A percentile compares a stretch with the other conserved stretches of the same genome.
These are phyloP conservation scores for Denticeps clupeoides DNA, from an alignment of 2,797 vertebrate genomes.

Conservation along the genomic window DNA sequence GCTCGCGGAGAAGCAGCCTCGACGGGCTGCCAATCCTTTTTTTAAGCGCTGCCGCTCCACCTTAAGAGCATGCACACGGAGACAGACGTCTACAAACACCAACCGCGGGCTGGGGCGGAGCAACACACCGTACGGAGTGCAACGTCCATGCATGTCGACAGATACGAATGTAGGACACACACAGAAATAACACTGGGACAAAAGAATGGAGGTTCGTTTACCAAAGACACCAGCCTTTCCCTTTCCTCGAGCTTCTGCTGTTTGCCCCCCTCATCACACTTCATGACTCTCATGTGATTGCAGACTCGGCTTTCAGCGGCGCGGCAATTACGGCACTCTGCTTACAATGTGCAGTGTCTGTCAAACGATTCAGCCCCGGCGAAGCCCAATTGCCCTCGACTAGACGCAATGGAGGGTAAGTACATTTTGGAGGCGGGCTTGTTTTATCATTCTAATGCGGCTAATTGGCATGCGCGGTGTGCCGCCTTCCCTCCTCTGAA, in stretches of 20 bases:
- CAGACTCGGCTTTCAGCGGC: constrained; percentile 53
- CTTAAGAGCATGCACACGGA: no score
- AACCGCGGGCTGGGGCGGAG: no score
- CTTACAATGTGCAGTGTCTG: constrained; percentile 53
- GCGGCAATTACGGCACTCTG: constrained; percentile 51
- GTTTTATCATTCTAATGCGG: constrained; percentile 46
- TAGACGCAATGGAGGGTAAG: constrained; percentile 35
- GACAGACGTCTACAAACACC: no score
- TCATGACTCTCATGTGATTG: constrained; percentile 67
- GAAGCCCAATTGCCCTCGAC: constrained; percentile 30
- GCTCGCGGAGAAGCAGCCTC: no score
- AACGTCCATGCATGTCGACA: constrained; percentile 22
- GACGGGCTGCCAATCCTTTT: no score
- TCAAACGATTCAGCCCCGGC: constrained; percentile 40
- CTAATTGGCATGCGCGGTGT: constrained; percentile 57
- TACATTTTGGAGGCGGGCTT: constrained; percentile 32
- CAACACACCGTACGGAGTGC: constrained; percentile 14
- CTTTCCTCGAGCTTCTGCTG: constrained; percentile 11
- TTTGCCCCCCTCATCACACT: constrained; percentile 14
- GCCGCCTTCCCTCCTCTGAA: constrained; percentile 31
- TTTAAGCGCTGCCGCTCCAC: no score
- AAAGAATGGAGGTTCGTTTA: constrained; percentile 5
- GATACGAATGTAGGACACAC: constrained; percentile 6
- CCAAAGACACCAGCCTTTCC: no score
- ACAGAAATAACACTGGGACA: constrained; percentile 13